Conservation (phyloP, 2,797 vertebrate genomes). For the Gastrophryne carolinensis region DNA sequence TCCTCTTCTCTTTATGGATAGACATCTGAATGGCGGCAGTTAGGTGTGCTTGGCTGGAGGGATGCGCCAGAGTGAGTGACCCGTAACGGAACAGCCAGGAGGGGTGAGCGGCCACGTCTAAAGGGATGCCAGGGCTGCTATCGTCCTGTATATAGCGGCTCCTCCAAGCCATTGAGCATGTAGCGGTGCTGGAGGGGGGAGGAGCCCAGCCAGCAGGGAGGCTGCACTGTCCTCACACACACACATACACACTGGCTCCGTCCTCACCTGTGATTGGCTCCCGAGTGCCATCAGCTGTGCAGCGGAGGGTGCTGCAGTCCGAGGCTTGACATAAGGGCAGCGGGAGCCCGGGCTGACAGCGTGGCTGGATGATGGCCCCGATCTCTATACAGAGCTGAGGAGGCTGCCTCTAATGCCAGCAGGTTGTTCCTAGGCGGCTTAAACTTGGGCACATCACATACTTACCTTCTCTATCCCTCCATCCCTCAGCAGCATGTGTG, state of each 20-base stretch:
- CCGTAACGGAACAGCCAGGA: too few relatives aligned
- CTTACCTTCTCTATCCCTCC: too few relatives aligned
- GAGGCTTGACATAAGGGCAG: not conserved
- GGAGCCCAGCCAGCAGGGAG: not conserved
- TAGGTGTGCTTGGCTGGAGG: too few relatives aligned
- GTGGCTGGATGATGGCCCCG: not conserved
- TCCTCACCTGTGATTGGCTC: not conserved
- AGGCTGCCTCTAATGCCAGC: not conserved
- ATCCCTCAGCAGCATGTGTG: too few relatives aligned
- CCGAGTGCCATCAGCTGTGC: not conserved
- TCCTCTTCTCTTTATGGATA: too few relatives aligned
- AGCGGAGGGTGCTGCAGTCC: not conserved
- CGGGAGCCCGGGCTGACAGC: not conserved
- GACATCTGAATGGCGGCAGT: too few relatives aligned
- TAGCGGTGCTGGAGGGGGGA: conserved; percentile 16
- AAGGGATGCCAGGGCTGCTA: conserved; percentile 3
- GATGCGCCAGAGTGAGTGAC: too few relatives aligned
- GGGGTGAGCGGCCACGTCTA: not conserved
- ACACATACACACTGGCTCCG: not conserved
- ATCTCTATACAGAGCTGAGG: not conserved
- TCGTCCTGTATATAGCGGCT: conserved; percentile 14
- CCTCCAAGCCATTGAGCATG: conserved; percentile 36
- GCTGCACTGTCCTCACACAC: not conserved
- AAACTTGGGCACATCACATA: conserved; percentile 7
- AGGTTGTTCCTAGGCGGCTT: not conserved